These are phyloP conservation scores for Corbicula japonica DNA, from an alignment of 2,888 invertebrate genomes.

Conservation along the genomic window DNA sequence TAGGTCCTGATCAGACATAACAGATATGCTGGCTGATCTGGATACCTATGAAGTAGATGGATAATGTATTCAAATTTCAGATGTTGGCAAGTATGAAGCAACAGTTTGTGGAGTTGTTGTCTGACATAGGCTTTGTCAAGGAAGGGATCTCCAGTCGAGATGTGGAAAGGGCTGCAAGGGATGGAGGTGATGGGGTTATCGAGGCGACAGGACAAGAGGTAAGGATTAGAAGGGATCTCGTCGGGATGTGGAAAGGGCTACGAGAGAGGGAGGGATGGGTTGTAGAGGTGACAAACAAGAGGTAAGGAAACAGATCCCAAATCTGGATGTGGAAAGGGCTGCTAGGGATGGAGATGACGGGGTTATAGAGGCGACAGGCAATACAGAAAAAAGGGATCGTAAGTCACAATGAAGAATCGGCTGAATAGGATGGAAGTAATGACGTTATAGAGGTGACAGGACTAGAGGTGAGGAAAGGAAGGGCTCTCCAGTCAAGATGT, in stretches of 20 bases:
- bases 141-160: slow-evolving; percentile 76
- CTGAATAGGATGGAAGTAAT: too few relatives aligned
- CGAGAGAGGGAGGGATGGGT: too few relatives aligned
- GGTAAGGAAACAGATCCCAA: slow-evolving; percentile 86
- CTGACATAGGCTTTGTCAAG: slow-evolving; percentile 92
- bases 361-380: slow-evolving; percentile 75
- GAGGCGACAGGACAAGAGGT: slow-evolving; percentile 82
- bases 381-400: too few relatives aligned
- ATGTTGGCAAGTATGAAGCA: slow-evolving; percentile 91
- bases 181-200: slow-evolving; percentile 80
- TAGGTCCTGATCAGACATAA: too few relatives aligned
- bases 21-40: too few relatives aligned
- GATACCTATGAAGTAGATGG: background rate
- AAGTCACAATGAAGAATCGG: too few relatives aligned
- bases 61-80: slow-evolving; percentile 76
- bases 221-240: too few relatives aligned
- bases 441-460: too few relatives aligned
- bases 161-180: slow-evolving; percentile 76
- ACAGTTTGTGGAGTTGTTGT: slow-evolving; percentile 92
- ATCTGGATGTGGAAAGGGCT: slow-evolving; percentile 77
- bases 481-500: too few relatives aligned
- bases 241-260: too few relatives aligned
- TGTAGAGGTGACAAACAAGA: too few relatives aligned
- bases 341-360: slow-evolving; percentile 79
- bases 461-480: slow-evolving; percentile 79